Evolutionary conservation across 2,888 invertebrate genomes (phyloP).

Genomic region (Plutella xylostella): DNA sequence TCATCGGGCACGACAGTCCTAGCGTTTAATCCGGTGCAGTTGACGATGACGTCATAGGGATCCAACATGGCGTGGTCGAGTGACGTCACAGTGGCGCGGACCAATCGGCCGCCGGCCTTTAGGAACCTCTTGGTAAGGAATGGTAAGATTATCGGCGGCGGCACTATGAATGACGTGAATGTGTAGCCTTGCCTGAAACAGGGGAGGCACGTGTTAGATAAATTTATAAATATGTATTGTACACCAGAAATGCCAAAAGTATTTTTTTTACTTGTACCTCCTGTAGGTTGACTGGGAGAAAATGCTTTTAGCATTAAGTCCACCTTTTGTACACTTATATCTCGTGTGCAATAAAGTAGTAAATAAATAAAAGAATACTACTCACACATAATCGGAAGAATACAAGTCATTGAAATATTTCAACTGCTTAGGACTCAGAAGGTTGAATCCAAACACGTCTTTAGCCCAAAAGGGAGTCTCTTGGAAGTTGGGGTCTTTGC

Average conservation of each 20-base stretch:
- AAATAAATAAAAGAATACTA: constrained; percentile 9
- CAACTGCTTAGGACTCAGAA: constrained; percentile 30
- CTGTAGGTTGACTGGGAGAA: not conserved
- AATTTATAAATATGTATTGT: not conserved
- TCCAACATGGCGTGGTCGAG: constrained; percentile 54
- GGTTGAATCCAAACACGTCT: constrained; percentile 35
- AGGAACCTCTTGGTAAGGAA: constrained; percentile 74
- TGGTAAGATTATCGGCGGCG: constrained; percentile 74
- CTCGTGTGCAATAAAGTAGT: not conserved
- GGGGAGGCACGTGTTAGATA: not conserved
- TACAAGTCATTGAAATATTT: constrained; percentile 29
- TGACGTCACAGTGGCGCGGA: constrained; percentile 28
- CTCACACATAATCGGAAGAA: constrained; percentile 37
- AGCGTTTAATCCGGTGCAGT: constrained; percentile 82
- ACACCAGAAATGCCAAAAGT: not conserved
- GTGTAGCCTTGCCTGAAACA: constrained; percentile 69
- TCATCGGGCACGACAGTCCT: constrained; percentile 72
- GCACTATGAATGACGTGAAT: constrained; percentile 76
- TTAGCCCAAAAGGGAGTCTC: no score
- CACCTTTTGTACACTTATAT: not conserved
- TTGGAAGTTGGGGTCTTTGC: constrained; percentile 16
- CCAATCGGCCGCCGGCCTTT: constrained; percentile 71
- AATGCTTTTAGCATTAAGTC: not conserved
- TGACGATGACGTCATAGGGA: constrained; percentile 77
- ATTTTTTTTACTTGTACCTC: not conserved